These are phyloP conservation scores for Puntigrus tetrazona DNA, from an alignment of 2,113 vertebrate genomes.

Conservation along the genomic window DNA sequence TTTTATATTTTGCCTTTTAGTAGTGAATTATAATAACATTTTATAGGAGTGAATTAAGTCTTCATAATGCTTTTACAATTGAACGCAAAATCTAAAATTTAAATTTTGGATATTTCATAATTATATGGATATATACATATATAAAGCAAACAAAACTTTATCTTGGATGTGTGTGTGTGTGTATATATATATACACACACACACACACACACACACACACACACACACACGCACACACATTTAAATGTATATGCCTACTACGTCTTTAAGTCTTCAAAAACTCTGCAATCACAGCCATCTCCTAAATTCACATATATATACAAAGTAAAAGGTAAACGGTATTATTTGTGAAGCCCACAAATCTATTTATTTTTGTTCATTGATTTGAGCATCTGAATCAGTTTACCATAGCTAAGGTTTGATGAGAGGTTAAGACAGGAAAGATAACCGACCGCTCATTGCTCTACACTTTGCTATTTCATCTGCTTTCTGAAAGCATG, in stretches of 20 bases:
- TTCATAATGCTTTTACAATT: not conserved
- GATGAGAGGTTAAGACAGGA: not conserved
- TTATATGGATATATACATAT: no score
- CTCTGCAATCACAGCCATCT: not conserved
- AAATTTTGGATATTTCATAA: not conserved
- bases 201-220: no score
- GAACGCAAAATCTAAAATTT: not conserved
- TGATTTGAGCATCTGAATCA: not conserved
- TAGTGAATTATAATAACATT: not conserved
- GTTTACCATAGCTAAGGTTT: not conserved
- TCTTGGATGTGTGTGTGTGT: no score
- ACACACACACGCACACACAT: no score
- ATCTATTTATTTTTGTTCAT: not conserved
- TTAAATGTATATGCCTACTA: no score
- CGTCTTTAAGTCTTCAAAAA: no score
- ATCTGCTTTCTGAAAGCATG: constrained; percentile 12
- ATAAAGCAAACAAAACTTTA: no score
- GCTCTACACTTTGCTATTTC: not conserved
- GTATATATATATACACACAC: no score
- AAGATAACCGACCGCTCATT: constrained; percentile 1
- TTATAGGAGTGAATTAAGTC: not conserved
- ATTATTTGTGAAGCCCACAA: not conserved
- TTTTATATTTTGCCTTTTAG: not conserved
- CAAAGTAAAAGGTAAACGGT: not conserved
- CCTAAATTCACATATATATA: not conserved